Percentiles rank a stretch among this genome's conserved stretches.
phyloP scores from a whole-genome alignment of 2,797 vertebrate genomes.

The Gadopsis bispinosus region DNA sequence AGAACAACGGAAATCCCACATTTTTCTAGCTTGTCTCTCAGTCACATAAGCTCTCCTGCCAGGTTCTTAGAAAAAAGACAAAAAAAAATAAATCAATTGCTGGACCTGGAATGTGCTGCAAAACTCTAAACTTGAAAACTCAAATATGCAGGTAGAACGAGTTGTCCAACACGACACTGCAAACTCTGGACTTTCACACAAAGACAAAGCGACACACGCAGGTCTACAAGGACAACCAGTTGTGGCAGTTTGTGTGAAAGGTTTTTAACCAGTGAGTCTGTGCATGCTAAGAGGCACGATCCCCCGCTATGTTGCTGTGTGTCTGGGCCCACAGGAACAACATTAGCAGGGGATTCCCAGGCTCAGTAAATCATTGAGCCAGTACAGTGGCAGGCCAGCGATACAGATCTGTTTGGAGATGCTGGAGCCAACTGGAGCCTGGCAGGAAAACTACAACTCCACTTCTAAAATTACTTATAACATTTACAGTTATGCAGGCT shows the following conservation, averaged over 20 bases:
- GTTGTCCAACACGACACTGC: not conserved
- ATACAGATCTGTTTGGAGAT: constrained; percentile 62
- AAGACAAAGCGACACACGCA: not conserved
- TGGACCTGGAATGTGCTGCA: constrained; percentile 11
- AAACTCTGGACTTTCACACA: not conserved
- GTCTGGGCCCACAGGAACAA: constrained; percentile 36
- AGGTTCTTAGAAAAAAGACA: not conserved
- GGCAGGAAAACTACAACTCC: constrained; percentile 51
- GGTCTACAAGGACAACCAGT: constrained; percentile 11
- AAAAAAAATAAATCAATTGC: not conserved
- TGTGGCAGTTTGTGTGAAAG: constrained; percentile 5
- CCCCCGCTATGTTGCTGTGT: constrained; percentile 13
- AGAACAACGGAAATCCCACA: not conserved
- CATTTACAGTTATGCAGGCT: not conserved
- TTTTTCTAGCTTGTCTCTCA: not conserved
- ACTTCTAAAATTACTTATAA: not conserved
- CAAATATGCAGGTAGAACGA: not conserved
- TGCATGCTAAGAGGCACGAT: constrained; percentile 13
- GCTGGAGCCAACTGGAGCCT: constrained; percentile 41
- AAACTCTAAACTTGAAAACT: not conserved
- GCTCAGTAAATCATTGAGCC: constrained; percentile 19
- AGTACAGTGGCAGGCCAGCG: constrained; percentile 23
- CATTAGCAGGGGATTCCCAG: constrained; percentile 51
- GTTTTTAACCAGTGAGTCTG: not conserved
- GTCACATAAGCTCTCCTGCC: not conserved